Conservation (phyloP, 2,888 invertebrate genomes). For the Kuschelorhynchus macadamiae region DNA sequence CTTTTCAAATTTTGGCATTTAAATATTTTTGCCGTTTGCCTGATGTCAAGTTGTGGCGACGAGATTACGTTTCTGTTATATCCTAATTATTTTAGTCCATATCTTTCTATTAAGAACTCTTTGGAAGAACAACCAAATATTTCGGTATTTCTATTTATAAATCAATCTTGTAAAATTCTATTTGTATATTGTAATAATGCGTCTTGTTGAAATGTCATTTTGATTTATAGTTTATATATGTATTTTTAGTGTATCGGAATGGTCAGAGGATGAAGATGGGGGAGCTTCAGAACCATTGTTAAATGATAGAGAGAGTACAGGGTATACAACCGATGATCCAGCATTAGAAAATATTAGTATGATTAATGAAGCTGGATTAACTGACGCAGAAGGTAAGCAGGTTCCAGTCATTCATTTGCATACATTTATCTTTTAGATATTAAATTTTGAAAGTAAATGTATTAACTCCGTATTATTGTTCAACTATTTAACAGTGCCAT, state of each 20-base stretch:
- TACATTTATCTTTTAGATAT: too few relatives aligned
- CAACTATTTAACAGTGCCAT: too few relatives aligned
- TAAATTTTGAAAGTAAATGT: too few relatives aligned
- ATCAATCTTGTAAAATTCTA: not conserved
- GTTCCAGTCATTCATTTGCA: not conserved
- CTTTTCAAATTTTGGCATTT: too few relatives aligned
- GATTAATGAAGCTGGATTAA: slow-evolving; percentile 87
- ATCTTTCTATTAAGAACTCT: too few relatives aligned
- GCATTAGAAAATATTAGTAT: slow-evolving; percentile 88
- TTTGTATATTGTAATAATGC: too few relatives aligned
- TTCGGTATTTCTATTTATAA: not conserved
- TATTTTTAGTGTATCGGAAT: slow-evolving; percentile 80
- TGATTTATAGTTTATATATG: not conserved
- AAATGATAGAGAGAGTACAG: slow-evolving; percentile 77
- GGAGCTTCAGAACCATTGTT: slow-evolving; percentile 75
- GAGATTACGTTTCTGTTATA: not conserved
- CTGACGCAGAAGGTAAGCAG: slow-evolving; percentile 82
- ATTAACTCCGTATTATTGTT: too few relatives aligned
- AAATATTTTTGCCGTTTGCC: too few relatives aligned
- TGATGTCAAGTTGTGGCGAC: too few relatives aligned
- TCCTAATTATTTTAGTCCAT: not conserved
- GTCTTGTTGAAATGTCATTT: too few relatives aligned
- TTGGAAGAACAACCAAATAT: too few relatives aligned
- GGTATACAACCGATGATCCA: slow-evolving; percentile 90
- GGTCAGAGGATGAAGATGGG: slow-evolving; percentile 80